Evolutionary conservation across 2,113 vertebrate genomes (phyloP).

Genomic region (Zosterops japonicus): DNA sequence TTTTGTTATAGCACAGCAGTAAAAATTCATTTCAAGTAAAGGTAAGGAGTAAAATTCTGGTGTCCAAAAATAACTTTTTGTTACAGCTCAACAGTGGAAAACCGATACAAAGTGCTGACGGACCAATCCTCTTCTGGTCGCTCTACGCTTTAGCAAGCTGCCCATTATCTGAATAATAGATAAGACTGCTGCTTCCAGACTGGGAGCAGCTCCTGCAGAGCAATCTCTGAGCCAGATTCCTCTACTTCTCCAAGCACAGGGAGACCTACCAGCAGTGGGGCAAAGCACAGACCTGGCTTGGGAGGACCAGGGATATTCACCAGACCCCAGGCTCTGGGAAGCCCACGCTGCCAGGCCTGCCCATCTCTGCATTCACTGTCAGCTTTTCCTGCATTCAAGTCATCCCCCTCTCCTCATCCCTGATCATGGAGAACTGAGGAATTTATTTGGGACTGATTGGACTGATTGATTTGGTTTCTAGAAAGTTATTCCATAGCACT

Average conservation of each 20-base stretch:
- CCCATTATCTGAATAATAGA: constrained; percentile 8
- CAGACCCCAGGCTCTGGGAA: not conserved
- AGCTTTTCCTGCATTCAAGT: not conserved
- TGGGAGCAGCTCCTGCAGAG: not conserved
- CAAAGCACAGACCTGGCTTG: fast-evolving
- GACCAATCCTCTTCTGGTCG: not conserved
- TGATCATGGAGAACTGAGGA: not conserved
- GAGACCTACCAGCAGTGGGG: not conserved
- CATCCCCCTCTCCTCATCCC: fast-evolving
- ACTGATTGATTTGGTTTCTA: not conserved
- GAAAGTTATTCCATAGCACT: not conserved
- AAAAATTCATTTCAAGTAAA: not conserved
- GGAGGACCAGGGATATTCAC: not conserved
- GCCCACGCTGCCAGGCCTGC: fast-evolving
- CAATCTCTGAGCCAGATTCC: not conserved
- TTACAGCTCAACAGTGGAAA: not conserved
- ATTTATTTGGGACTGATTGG: not conserved
- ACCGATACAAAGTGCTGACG: not conserved
- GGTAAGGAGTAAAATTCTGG: not conserved
- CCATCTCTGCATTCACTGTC: fast-evolving
- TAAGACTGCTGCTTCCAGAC: not conserved
- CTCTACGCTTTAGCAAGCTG: not conserved
- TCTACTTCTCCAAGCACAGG: not conserved
- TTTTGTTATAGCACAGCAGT: not conserved
- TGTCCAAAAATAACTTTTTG: not conserved